A percentile compares a stretch with the other conserved stretches of the same genome.
Conservation (phyloP, 2,797 vertebrate species). For the Fundulus diaphanus region DNA sequence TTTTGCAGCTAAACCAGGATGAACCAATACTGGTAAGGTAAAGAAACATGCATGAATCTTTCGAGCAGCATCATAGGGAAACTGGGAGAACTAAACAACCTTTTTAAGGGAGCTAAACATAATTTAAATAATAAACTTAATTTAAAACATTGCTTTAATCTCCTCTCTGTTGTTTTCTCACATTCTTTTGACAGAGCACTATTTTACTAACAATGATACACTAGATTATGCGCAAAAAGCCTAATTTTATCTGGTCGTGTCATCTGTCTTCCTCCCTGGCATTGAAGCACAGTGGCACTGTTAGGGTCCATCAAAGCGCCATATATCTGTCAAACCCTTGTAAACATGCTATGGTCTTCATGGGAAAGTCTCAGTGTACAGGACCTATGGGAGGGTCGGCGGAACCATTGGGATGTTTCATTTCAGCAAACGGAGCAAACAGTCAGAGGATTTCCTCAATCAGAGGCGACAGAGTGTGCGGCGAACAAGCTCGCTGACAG, state of each 20-base stretch:
- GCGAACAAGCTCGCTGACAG: slow-evolving; percentile 86
- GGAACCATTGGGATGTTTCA: slow-evolving; percentile 78
- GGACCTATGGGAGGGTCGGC: slow-evolving; percentile 65
- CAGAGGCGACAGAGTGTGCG: slow-evolving; percentile 78
- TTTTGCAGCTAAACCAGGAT: background rate
- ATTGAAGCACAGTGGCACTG: slow-evolving; percentile 14
- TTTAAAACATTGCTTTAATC: too few relatives aligned
- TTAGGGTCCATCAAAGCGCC: slow-evolving; percentile 47
- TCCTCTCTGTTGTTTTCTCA: background rate
- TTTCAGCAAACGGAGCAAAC: slow-evolving; percentile 78
- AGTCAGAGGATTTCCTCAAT: slow-evolving; percentile 88
- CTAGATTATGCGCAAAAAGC: background rate
- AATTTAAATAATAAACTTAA: background rate
- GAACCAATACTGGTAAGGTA: background rate
- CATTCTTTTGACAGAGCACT: background rate
- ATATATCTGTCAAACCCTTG: slow-evolving; percentile 69
- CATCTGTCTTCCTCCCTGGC: slow-evolving; percentile 14
- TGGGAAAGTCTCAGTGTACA: slow-evolving; percentile 70
- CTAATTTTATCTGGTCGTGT: slow-evolving; percentile 8
- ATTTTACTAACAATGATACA: background rate
- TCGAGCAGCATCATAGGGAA: background rate
- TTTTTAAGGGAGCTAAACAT: background rate
- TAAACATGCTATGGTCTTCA: slow-evolving; percentile 65
- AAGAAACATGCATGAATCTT: too few relatives aligned
- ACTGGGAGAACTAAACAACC: background rate